These are phyloP conservation scores for Mormoops blainvillei DNA, from an alignment of 2,113 vertebrate genomes.

Conservation along the genomic window DNA sequence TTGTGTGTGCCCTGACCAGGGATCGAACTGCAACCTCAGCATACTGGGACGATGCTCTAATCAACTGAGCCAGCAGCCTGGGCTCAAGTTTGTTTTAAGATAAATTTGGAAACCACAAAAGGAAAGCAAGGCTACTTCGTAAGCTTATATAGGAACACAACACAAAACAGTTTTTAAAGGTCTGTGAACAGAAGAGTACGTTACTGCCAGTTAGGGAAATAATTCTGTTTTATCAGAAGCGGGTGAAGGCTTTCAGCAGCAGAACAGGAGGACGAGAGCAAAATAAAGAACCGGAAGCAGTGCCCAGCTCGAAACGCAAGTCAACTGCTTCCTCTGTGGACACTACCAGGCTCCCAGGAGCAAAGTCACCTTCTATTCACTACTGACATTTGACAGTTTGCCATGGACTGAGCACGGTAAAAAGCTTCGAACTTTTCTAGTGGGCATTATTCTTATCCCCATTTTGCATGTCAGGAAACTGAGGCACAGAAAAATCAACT, in stretches of 20 bases:
- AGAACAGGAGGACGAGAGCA: background rate
- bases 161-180: background rate
- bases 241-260: background rate
- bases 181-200: background rate
- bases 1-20: no score
- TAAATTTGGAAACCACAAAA: background rate
- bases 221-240: background rate
- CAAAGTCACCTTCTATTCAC: background rate
- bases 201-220: background rate
- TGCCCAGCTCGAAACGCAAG: background rate
- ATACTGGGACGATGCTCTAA: no score
- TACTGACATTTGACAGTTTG: background rate
- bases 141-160: constrained; percentile 4
- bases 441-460: background rate
- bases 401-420: background rate
- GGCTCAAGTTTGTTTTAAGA: background rate
- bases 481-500: background rate
- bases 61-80: no score
- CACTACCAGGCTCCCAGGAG: background rate
- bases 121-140: background rate
- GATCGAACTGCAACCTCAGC: no score
- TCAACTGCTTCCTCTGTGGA: background rate
- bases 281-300: background rate
- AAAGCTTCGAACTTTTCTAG: background rate
- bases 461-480: background rate